These are phyloP conservation scores for Lycia hirtaria DNA, from an alignment of 2,888 invertebrate species.

Conservation along the genomic window DNA sequence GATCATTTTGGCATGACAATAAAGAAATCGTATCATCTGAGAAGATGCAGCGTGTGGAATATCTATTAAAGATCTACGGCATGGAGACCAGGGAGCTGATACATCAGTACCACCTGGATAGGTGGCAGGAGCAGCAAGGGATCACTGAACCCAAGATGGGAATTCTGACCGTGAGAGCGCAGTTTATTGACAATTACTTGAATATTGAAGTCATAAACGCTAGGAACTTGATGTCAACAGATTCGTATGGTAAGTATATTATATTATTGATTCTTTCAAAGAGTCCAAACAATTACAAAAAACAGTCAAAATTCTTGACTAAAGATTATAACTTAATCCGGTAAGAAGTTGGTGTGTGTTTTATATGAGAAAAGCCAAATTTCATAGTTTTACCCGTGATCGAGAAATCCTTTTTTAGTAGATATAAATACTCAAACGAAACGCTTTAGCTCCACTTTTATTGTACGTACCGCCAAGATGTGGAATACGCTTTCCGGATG, in stretches of 20 bases:
- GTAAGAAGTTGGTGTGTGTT: no score
- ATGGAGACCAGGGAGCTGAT: constrained; percentile 95
- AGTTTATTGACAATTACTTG: constrained; percentile 89
- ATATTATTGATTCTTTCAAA: no score
- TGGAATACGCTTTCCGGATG: no score
- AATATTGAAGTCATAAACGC: constrained; percentile 96
- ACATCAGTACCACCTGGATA: constrained; percentile 90
- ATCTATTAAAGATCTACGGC: constrained; percentile 92
- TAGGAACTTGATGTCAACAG: constrained; percentile 93
- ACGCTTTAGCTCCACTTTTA: no score
- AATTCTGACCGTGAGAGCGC: constrained; percentile 91
- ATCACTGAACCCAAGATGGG: constrained; percentile 88
- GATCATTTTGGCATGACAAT: constrained; percentile 93
- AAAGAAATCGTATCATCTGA: constrained; percentile 82
- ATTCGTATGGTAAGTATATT: constrained; percentile 94
- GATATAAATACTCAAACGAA: no score
- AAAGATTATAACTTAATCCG: no score
- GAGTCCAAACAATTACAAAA: no score
- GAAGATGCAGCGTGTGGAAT: constrained; percentile 88
- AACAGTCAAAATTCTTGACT: no score
- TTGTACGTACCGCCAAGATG: no score
- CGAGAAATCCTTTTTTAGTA: no score
- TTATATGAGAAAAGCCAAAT: no score
- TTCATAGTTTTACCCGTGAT: no score
- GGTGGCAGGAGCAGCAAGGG: constrained; percentile 88